These are phyloP conservation scores for Argyra leucocephala DNA, from an alignment of 2,888 invertebrate species.

Conservation along the genomic window DNA sequence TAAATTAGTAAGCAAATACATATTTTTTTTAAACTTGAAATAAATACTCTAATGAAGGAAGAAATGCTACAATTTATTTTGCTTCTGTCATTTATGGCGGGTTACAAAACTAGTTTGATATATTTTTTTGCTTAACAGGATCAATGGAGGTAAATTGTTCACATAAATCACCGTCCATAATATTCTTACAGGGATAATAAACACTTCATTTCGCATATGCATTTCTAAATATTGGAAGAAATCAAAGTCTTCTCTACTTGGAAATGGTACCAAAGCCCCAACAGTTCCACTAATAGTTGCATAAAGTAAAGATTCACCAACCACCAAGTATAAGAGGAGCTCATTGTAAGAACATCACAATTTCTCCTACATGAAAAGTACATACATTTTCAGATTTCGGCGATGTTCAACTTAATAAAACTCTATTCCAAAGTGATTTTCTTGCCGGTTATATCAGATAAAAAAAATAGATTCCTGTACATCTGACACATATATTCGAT, in stretches of 20 bases:
- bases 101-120: too few relatives aligned
- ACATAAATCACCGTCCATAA: constrained; percentile 97
- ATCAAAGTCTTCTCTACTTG: constrained; percentile 94
- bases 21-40: too few relatives aligned
- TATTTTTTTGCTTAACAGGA: constrained; percentile 84
- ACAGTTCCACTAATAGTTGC: constrained; percentile 91
- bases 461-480: constrained; percentile 96
- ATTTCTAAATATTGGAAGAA: constrained; percentile 99
- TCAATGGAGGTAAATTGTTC: constrained; percentile 98
- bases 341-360: constrained; percentile 88
- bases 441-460: constrained; percentile 84
- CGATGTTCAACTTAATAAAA: constrained; percentile 89
- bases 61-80: too few relatives aligned
- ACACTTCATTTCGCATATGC: constrained; percentile 98
- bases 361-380: constrained; percentile 93
- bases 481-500: constrained; percentile 89
- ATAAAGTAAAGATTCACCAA: constrained; percentile 88
- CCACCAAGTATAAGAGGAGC: constrained; percentile 96
- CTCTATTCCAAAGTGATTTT: constrained; percentile 92
- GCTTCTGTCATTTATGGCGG: too few relatives aligned
- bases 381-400: constrained; percentile 91
- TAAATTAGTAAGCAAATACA: too few relatives aligned
- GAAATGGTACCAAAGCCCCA: constrained; percentile 87
- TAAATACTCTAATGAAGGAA: too few relatives aligned
- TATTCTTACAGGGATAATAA: constrained; percentile 95